A percentile compares a stretch with the other conserved stretches of the same genome.
Evolutionary conservation across 2,888 invertebrate species (phyloP).

Genomic region (Eueremaeus valkanovi): DNA sequence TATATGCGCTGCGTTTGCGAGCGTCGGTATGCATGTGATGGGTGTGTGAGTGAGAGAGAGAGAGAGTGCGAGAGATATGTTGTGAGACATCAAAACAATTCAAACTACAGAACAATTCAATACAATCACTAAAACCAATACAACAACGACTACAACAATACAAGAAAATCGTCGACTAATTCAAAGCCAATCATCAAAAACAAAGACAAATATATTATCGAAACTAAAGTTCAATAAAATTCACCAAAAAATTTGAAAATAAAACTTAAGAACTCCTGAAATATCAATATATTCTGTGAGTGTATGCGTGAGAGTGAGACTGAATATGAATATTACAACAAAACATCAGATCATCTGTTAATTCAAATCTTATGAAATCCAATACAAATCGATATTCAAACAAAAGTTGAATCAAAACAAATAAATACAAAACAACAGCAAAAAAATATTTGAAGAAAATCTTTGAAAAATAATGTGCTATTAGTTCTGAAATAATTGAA

Average conservation of each 20-base stretch:
- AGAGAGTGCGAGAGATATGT: background rate
- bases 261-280: background rate
- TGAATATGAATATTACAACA: too few relatives aligned
- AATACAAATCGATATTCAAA: too few relatives aligned
- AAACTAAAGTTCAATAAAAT: background rate
- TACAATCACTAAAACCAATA: background rate
- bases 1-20: conserved; percentile 1
- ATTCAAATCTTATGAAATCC: too few relatives aligned
- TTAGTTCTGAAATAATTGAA: too few relatives aligned
- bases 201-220: background rate
- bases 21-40: conserved; percentile 7
- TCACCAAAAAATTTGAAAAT: background rate
- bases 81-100: background rate
- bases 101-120: background rate
- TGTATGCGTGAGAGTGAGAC: background rate
- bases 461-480: too few relatives aligned
- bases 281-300: background rate
- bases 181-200: background rate
- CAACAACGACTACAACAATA: too few relatives aligned
- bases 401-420: too few relatives aligned
- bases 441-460: too few relatives aligned
- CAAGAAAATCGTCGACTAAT: background rate
- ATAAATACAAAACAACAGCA: too few relatives aligned
- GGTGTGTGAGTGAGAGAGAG: background rate
- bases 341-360: too few relatives aligned